Percentiles rank a stretch among this genome's conserved stretches.
Evolutionary conservation across 2,113 vertebrate species (phyloP).

Genomic region (Ceyx margarethae): DNA sequence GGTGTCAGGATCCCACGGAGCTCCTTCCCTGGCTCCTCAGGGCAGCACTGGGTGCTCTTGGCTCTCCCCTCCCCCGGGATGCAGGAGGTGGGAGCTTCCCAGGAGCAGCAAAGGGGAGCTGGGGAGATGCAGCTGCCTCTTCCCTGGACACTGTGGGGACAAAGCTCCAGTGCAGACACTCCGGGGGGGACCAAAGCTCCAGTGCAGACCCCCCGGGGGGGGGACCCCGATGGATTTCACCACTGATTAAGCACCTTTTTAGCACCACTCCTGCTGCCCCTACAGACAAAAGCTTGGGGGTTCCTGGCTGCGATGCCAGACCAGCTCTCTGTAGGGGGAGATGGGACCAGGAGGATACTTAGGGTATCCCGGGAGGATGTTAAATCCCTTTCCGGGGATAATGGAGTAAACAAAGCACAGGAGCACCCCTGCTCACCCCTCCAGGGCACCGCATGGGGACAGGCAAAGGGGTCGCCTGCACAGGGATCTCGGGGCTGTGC

Average conservation of each 20-base stretch:
- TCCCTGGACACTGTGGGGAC: fast-evolving
- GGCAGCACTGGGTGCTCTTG: background rate
- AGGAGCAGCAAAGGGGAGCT: background rate
- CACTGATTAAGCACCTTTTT: background rate
- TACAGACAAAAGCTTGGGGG: fast-evolving
- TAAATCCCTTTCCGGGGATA: background rate
- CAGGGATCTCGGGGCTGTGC: background rate
- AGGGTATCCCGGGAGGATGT: background rate
- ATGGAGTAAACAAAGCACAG: background rate
- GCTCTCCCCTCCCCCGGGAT: background rate
- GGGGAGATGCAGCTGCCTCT: background rate
- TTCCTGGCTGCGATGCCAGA: background rate
- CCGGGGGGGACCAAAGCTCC: background rate
- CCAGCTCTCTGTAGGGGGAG: background rate
- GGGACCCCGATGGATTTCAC: background rate
- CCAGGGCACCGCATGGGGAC: fast-evolving
- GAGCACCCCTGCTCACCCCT: too few relatives aligned
- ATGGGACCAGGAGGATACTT: background rate
- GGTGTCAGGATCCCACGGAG: background rate
- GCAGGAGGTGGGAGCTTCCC: background rate
- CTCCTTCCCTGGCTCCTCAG: background rate
- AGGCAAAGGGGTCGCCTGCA: background rate
- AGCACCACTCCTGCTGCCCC: fast-evolving
- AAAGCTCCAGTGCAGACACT: background rate
- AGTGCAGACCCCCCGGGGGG: background rate